Conservation (phyloP, 2,113 vertebrate genomes). For the Dendrocopos noguchii region DNA sequence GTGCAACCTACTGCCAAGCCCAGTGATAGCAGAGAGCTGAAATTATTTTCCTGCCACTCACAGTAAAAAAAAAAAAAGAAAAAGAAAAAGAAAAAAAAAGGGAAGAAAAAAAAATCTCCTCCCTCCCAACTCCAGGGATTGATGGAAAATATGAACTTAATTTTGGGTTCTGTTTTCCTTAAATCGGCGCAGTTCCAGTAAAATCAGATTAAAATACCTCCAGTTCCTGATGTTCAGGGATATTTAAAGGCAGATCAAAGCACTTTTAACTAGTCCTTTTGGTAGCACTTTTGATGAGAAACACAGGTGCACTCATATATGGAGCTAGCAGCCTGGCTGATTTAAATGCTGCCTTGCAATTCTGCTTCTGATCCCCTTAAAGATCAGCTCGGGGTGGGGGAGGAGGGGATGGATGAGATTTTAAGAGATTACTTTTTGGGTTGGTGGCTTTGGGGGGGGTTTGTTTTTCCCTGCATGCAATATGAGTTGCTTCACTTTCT, state of each 20-base stretch:
- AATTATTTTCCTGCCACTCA: not conserved
- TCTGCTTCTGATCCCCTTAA: slow-evolving; percentile 59
- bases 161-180: slow-evolving; percentile 66
- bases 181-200: slow-evolving; percentile 64
- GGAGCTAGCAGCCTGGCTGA: slow-evolving; percentile 24
- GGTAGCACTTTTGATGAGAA: slow-evolving; percentile 74
- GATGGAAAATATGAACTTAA: slow-evolving; percentile 65
- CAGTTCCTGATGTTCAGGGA: slow-evolving; percentile 69
- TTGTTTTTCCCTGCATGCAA: not conserved
- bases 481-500: slow-evolving; percentile 44
- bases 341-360: slow-evolving; percentile 59
- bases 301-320: slow-evolving; percentile 69
- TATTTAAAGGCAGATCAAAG: slow-evolving; percentile 77
- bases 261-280: slow-evolving; percentile 58
- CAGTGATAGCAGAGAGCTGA: not conserved
- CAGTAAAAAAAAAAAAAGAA: not conserved
- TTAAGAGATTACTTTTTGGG: not conserved
- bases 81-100: not conserved
- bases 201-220: slow-evolving; percentile 76
- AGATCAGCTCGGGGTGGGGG: slow-evolving; percentile 32
- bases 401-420: slow-evolving; percentile 25
- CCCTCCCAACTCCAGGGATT: not conserved
- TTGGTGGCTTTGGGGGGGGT: no score
- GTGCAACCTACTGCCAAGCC: not conserved
- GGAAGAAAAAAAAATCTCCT: not conserved